Evolutionary conservation across 30 jellyfish, hydroid and myxozoan species (phyloP).

Genomic region (Turritopsis rubra): DNA sequence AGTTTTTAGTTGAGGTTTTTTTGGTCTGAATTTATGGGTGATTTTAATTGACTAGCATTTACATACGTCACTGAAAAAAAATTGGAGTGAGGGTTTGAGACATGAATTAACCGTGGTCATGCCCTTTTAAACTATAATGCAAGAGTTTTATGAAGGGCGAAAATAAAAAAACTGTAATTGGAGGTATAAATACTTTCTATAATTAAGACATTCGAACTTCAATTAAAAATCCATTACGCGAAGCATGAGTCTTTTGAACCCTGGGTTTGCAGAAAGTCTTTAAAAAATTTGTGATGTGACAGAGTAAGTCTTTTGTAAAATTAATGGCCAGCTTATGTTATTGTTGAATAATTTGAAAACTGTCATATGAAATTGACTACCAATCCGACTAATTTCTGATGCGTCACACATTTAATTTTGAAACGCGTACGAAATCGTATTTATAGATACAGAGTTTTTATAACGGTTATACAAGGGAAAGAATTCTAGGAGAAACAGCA

Average conservation of each 20-base stretch:
- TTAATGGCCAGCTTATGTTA: background rate
- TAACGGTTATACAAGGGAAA: background rate
- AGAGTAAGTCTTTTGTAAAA: background rate
- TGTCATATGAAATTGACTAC: background rate
- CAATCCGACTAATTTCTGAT: background rate
- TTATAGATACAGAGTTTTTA: background rate
- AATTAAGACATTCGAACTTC: background rate
- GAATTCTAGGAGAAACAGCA: background rate
- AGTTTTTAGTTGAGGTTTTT: background rate
- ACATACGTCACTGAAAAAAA: background rate
- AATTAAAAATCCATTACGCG: background rate
- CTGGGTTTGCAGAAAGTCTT: background rate
- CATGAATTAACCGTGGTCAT: too few species aligned
- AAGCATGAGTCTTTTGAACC: background rate
- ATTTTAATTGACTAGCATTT: background rate
- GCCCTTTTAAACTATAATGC: too few species aligned
- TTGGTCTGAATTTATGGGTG: background rate
- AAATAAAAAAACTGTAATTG: background rate
- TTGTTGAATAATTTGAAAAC: background rate
- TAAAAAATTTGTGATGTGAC: background rate
- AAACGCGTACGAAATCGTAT: background rate
- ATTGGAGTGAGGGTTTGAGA: background rate
- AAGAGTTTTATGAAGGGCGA: too few species aligned
- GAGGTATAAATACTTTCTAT: background rate
- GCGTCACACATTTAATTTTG: background rate